phyloP scores from a whole-genome alignment of 2,113 vertebrate genomes.

The Solenodon paradoxus region DNA sequence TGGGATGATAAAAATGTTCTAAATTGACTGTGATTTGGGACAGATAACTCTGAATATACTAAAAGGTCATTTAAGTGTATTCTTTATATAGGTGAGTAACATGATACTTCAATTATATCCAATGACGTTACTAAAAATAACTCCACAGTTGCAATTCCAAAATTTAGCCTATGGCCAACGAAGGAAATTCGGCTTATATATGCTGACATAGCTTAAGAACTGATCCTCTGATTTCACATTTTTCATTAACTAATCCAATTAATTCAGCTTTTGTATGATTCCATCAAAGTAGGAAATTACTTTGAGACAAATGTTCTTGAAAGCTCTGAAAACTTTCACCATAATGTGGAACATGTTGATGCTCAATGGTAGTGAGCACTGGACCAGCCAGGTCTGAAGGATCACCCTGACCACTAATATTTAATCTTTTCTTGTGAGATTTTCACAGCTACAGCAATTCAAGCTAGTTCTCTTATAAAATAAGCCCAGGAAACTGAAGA shows the following conservation, averaged over 20 bases:
- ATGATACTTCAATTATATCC: not conserved
- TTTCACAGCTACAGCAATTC: not conserved
- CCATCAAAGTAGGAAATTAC: not conserved
- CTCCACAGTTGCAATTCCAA: not conserved
- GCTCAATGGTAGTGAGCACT: not conserved
- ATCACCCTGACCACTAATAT: not conserved
- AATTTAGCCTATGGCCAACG: not conserved
- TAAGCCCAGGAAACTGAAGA: constrained; percentile 2
- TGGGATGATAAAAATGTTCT: not conserved
- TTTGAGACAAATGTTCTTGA: not conserved
- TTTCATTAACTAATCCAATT: not conserved
- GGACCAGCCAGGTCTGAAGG: not conserved
- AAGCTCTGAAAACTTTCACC: not conserved
- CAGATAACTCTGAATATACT: not conserved
- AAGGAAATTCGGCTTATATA: not conserved
- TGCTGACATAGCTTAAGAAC: not conserved
- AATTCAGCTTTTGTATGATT: not conserved
- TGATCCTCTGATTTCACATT: not conserved
- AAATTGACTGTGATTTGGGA: not conserved
- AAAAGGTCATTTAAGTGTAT: not conserved
- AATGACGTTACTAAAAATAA: not conserved
- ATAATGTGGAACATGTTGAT: not conserved
- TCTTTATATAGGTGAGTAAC: not conserved
- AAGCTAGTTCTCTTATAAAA: constrained; percentile 39
- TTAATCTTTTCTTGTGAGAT: constrained; percentile 22